Evolutionary conservation across 2,888 invertebrate species (phyloP).

Genomic region (Parelbella ahira): DNA sequence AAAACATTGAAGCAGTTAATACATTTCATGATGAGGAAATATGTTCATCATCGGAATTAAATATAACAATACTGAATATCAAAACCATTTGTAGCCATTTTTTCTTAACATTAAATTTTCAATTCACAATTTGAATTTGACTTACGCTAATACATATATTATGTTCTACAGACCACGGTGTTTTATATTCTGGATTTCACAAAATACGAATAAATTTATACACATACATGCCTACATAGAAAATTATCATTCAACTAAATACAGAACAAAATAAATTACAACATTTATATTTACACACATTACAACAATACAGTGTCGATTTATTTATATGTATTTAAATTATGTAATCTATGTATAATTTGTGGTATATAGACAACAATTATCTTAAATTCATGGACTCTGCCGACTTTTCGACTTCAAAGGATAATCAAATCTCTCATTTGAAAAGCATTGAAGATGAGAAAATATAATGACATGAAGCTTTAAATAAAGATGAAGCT

Average conservation of each 20-base stretch:
- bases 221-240: too few species aligned
- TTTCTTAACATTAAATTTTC: neutral
- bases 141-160: neutral
- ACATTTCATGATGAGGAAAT: too few species aligned
- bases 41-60: too few species aligned
- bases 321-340: slow-evolving; percentile 29
- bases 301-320: slow-evolving; percentile 23
- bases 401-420: slow-evolving; percentile 39
- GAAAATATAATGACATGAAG: neutral
- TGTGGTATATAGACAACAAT: slow-evolving; percentile 72
- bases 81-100: neutral
- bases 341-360: slow-evolving; percentile 49
- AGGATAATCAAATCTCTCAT: slow-evolving; percentile 29
- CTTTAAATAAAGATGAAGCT: too few species aligned
- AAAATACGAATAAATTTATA: slow-evolving; percentile 14
- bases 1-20: too few species aligned
- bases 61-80: too few species aligned
- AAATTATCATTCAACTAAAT: slow-evolving; percentile 11
- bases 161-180: slow-evolving; percentile 6
- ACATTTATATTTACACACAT: slow-evolving; percentile 22
- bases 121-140: slow-evolving; percentile 25
- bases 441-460: neutral
- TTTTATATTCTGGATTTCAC: slow-evolving; percentile 9
- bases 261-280: slow-evolving; percentile 13
- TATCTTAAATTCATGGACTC: slow-evolving; percentile 42